Evolutionary conservation across 2,797 vertebrate genomes (phyloP).

Genomic region (Pterois miles): DNA sequence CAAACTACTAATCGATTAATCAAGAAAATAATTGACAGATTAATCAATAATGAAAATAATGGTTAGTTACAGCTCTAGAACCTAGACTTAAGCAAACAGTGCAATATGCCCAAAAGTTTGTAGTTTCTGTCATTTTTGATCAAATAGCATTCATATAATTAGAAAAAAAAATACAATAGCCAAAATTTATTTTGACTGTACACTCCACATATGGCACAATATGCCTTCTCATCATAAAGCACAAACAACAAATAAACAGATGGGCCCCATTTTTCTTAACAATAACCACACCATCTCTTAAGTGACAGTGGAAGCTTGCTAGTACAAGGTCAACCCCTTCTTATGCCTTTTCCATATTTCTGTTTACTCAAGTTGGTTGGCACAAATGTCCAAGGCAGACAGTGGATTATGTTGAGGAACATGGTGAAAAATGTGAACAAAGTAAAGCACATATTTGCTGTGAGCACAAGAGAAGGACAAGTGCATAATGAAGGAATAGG

Average conservation of each 20-base stretch:
- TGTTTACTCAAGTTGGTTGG: constrained; percentile 56
- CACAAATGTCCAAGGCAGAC: constrained; percentile 44
- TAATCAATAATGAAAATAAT: too few relatives aligned
- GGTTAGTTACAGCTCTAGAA: too few relatives aligned
- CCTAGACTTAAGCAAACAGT: too few relatives aligned
- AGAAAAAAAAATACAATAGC: too few relatives aligned
- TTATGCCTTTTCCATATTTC: constrained; percentile 48
- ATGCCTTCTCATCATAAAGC: constrained; percentile 13
- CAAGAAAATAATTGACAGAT: too few relatives aligned
- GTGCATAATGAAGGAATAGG: constrained; percentile 77
- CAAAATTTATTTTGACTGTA: background rate
- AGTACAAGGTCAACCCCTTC: constrained; percentile 55
- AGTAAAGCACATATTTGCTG: constrained; percentile 40
- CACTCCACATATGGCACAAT: background rate
- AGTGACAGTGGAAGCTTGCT: constrained; percentile 41
- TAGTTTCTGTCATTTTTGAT: background rate
- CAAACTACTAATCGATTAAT: too few relatives aligned
- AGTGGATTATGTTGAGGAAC: constrained; percentile 37
- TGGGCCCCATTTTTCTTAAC: constrained; percentile 37
- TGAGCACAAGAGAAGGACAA: constrained; percentile 71
- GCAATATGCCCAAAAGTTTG: background rate
- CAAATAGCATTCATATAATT: background rate
- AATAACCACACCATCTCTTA: constrained; percentile 47
- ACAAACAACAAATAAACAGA: constrained; percentile 47
- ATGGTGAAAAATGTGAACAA: constrained; percentile 34